Percentiles rank a stretch among this genome's conserved stretches.
phyloP scores from a whole-genome alignment of 2,797 vertebrate species.

The Chanos chanos region DNA sequence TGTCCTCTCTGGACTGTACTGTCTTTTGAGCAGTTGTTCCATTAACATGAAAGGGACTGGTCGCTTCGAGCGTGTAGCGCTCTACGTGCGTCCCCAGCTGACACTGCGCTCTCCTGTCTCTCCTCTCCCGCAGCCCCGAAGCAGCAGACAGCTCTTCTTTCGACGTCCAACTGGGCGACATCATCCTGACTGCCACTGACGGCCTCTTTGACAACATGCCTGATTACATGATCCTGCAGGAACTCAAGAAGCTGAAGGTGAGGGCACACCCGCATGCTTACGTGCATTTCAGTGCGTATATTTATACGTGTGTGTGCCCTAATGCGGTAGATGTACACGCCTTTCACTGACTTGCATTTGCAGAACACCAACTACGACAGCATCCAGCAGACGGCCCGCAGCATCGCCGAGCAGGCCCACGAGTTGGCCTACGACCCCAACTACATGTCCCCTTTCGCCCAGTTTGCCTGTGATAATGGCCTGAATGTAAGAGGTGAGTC shows the following conservation, averaged over 20 bases:
- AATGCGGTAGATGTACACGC: background rate
- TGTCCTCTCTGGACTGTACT: no score
- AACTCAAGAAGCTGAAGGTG: slow-evolving; percentile 95
- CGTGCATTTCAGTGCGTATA: background rate
- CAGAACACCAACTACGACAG: slow-evolving; percentile 96
- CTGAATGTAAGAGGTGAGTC: slow-evolving; percentile 93
- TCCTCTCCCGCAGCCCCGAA: slow-evolving; percentile 81
- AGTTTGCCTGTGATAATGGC: slow-evolving; percentile 97
- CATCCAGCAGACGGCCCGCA: slow-evolving; percentile 91
- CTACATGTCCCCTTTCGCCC: slow-evolving; percentile 98
- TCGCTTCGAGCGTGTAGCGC: background rate
- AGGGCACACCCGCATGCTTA: background rate
- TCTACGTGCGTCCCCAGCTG: background rate
- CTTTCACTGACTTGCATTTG: background rate
- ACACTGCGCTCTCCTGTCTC: no score
- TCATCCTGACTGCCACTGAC: slow-evolving; percentile 94
- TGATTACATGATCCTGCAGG: slow-evolving; percentile 98
- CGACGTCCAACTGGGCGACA: slow-evolving; percentile 95
- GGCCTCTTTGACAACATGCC: slow-evolving; percentile 99
- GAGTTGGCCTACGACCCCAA: slow-evolving; percentile 95
- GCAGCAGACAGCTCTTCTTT: slow-evolving; percentile 94
- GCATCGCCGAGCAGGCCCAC: slow-evolving; percentile 96
- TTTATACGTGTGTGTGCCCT: background rate
- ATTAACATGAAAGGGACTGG: no score
- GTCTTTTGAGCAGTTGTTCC: no score